phyloP scores from a whole-genome alignment of 2,888 invertebrate genomes.

The Pristionchus arcanus region DNA sequence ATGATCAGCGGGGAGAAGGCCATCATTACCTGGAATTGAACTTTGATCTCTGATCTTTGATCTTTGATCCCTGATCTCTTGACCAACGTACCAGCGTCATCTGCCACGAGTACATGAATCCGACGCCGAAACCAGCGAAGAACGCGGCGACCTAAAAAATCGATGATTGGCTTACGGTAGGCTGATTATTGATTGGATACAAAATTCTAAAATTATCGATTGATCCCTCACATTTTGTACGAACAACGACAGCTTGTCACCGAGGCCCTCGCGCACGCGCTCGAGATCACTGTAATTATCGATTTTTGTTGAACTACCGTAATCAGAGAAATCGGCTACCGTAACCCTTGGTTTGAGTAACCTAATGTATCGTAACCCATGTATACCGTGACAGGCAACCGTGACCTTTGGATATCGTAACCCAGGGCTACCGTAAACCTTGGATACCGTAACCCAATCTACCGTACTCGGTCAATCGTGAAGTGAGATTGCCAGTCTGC shows the following conservation, averaged over 20 bases:
- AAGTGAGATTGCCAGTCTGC: slow-evolving; percentile 81
- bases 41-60: background rate
- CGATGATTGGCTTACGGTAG: background rate
- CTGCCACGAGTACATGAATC: slow-evolving; percentile 82
- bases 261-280: slow-evolving; percentile 82
- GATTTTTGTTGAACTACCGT: background rate
- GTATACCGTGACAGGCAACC: background rate
- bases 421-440: background rate
- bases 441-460: too few relatives aligned
- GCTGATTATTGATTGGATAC: background rate
- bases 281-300: slow-evolving; percentile 81
- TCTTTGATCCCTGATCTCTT: background rate
- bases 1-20: slow-evolving; percentile 82
- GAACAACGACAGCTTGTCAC: slow-evolving; percentile 82
- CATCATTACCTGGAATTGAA: slow-evolving; percentile 78
- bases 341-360: background rate
- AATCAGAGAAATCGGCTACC: background rate
- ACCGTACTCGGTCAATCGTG: slow-evolving; percentile 82
- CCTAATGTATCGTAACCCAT: background rate
- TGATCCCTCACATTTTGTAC: slow-evolving; percentile 71
- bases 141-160: slow-evolving; percentile 78
- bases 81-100: slow-evolving; percentile 81
- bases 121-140: slow-evolving; percentile 81
- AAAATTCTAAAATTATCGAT: background rate
- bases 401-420: background rate